Evolutionary conservation across 2,797 vertebrate species (phyloP).

Genomic region (Morus bassanus): DNA sequence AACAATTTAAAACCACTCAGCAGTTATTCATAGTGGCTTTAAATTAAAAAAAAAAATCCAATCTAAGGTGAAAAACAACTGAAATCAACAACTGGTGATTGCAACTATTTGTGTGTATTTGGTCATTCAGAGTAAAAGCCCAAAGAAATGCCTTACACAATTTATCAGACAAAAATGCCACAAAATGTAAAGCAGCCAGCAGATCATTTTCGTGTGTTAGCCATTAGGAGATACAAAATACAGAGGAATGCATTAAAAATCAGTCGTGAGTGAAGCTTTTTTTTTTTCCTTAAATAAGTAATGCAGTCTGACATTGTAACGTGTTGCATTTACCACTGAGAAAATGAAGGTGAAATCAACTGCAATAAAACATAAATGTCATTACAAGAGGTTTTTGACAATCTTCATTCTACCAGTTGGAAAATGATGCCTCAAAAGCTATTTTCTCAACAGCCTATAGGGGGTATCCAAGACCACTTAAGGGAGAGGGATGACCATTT

Average conservation of each 20-base stretch:
- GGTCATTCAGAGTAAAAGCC: constrained; percentile 4
- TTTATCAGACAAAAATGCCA: neutral
- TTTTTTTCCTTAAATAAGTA: neutral
- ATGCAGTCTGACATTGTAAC: neutral
- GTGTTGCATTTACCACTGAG: neutral
- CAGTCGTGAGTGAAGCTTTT: neutral
- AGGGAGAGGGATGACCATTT: neutral
- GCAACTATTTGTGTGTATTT: constrained; percentile 4
- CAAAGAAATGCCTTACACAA: neutral
- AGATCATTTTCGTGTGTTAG: neutral
- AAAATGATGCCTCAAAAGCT: neutral
- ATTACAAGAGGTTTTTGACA: neutral
- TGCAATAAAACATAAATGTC: constrained; percentile 24
- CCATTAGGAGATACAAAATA: neutral
- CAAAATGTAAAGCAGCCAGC: neutral
- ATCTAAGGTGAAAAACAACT: constrained; percentile 2
- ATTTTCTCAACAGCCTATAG: neutral
- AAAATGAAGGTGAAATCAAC: neutral
- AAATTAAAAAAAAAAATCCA: neutral
- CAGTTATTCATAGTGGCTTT: neutral
- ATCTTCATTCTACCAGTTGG: neutral
- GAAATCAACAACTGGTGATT: constrained; percentile 25
- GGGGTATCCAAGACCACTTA: neutral
- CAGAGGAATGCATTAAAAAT: neutral
- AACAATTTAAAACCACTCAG: neutral